These are phyloP conservation scores for Zelostemma sp. DNA, from an alignment of 1,140 invertebrate genomes.

Conservation along the genomic window DNA sequence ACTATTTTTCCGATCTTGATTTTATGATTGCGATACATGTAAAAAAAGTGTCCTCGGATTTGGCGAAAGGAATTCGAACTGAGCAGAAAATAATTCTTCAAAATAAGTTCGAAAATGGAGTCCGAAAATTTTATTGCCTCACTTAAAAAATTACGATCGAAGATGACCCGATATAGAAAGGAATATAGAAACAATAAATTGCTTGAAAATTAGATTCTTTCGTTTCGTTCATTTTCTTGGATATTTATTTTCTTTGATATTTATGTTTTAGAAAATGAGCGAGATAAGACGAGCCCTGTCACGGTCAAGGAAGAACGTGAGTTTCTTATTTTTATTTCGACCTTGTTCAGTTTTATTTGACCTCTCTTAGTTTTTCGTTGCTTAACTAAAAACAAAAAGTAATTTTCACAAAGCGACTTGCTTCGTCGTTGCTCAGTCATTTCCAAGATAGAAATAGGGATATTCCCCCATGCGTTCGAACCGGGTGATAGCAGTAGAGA, in stretches of 20 bases:
- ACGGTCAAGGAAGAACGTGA: conserved; percentile 61
- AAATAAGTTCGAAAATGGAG: no score
- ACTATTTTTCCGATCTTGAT: no score
- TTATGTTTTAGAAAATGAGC: conserved; percentile 63
- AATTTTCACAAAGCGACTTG: background rate
- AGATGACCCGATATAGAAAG: no score
- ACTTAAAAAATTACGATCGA: no score
- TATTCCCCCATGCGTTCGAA: conserved; percentile 34
- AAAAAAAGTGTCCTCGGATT: no score
- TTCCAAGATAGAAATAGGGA: conserved; percentile 34
- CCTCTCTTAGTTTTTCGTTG: conserved; percentile 16
- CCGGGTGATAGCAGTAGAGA: conserved; percentile 19
- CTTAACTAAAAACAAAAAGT: conserved; percentile 9
- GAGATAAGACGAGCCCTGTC: conserved; percentile 53
- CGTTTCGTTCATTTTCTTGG: conserved; percentile 40
- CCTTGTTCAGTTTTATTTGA: conserved; percentile 22
- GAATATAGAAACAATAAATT: no score
- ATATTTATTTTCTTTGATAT: conserved; percentile 47
- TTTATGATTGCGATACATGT: no score
- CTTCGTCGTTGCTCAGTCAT: no score
- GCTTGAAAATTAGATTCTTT: no score
- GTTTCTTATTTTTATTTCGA: conserved; percentile 51
- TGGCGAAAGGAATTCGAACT: no score
- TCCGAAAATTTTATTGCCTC: no score
- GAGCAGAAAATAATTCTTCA: no score